phyloP scores from a whole-genome alignment of 1,140 invertebrate species.

The Argopecten irradians region DNA sequence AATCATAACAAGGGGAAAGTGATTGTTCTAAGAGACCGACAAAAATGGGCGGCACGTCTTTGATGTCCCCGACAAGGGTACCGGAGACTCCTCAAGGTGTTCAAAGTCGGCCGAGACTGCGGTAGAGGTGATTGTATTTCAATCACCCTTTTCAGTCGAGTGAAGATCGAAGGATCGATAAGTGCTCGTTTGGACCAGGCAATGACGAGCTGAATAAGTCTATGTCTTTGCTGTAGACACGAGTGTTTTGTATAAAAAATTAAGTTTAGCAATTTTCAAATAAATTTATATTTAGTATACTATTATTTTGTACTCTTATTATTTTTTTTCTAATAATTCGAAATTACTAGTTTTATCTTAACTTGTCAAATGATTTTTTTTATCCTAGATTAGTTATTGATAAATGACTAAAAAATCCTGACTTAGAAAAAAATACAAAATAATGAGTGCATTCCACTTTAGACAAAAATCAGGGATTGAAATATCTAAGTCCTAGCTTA shows the following conservation, averaged over 20 bases:
- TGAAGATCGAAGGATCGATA: slow-evolving; percentile 9
- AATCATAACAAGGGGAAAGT: not conserved
- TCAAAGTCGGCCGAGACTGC: not conserved
- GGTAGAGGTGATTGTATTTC: not conserved
- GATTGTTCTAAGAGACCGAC: not conserved
- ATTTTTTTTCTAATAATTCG: no score
- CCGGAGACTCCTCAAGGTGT: not conserved
- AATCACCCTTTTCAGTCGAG: slow-evolving; percentile 15
- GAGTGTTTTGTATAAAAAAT: not conserved
- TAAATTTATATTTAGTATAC: no score
- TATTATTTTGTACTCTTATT: no score
- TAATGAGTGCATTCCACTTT: no score
- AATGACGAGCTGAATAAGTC: not conserved
- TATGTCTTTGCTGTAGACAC: not conserved
- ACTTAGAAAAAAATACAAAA: no score
- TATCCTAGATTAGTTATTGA: no score
- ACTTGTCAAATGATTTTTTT: no score
- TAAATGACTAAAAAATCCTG: no score
- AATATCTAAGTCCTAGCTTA: no score
- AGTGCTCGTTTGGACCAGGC: not conserved
- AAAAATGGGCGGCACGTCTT: not conserved
- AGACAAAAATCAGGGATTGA: no score
- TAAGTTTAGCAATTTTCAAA: no score
- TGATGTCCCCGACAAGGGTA: not conserved
- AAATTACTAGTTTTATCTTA: no score